phyloP scores from a whole-genome alignment of 2,797 vertebrate species.

The Heteromormyrus szaboi region DNA sequence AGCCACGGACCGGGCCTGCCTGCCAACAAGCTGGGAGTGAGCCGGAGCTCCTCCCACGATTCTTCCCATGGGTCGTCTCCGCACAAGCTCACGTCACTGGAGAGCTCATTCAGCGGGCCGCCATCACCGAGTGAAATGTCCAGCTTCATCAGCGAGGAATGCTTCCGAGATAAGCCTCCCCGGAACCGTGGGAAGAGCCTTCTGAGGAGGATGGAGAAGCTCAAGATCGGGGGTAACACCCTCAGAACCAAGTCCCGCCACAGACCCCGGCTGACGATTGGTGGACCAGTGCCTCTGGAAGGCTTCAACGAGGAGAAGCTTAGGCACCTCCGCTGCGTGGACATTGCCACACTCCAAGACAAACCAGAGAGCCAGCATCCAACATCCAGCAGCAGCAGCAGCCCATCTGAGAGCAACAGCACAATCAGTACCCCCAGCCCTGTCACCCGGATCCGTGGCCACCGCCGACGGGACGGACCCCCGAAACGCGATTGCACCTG shows the following conservation, averaged over 20 bases:
- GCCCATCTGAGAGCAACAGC: slow-evolving; percentile 67
- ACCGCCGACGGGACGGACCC: slow-evolving; percentile 49
- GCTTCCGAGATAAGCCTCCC: slow-evolving; percentile 54
- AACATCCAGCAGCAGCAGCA: slow-evolving; percentile 52
- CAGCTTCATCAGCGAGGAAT: slow-evolving; percentile 49
- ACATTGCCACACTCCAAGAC: slow-evolving; percentile 50
- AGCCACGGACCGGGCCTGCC: slow-evolving; percentile 24
- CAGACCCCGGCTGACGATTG: slow-evolving; percentile 43
- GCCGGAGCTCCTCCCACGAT: slow-evolving; percentile 52
- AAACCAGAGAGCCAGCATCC: slow-evolving; percentile 37
- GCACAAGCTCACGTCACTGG: slow-evolving; percentile 50
- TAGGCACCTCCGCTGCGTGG: slow-evolving; percentile 54
- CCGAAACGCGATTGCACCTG: slow-evolving; percentile 21
- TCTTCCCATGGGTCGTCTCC: slow-evolving; percentile 55
- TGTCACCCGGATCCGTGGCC: slow-evolving; percentile 55
- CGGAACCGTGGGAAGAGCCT: slow-evolving; percentile 63
- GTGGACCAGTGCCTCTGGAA: slow-evolving; percentile 62
- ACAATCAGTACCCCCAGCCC: slow-evolving; percentile 67
- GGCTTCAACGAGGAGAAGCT: slow-evolving; percentile 58
- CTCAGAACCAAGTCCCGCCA: slow-evolving; percentile 37
- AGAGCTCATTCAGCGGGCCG: slow-evolving; percentile 57
- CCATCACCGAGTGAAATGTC: slow-evolving; percentile 50
- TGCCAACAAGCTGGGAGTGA: slow-evolving; percentile 49
- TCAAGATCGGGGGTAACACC: slow-evolving; percentile 55
- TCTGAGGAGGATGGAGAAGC: slow-evolving; percentile 76